Conservation (phyloP, 2,797 vertebrate species). For the Hirundo rustica region DNA sequence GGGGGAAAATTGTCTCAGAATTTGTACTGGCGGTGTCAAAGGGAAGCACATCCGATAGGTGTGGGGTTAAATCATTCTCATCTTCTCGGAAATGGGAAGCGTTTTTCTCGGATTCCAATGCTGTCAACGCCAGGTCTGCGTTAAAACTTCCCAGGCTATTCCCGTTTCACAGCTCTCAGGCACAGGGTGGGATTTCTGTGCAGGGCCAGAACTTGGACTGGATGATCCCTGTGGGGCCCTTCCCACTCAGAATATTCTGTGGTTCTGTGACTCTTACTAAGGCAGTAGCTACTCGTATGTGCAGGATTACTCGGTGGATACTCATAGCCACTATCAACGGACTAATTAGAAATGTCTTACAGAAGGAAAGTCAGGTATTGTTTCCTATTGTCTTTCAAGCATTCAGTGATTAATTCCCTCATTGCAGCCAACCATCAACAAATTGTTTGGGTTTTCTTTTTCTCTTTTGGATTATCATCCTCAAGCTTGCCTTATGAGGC, state of each 20-base stretch:
- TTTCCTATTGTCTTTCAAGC: neutral
- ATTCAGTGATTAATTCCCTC: neutral
- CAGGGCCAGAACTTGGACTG: neutral
- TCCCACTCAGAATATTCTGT: neutral
- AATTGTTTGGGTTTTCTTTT: neutral
- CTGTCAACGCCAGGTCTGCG: no score
- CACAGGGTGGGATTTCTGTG: neutral
- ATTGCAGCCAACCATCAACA: neutral
- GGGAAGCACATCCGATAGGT: fast-evolving
- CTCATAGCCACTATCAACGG: neutral
- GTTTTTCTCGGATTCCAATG: neutral
- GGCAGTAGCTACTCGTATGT: fast-evolving
- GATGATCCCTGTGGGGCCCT: neutral
- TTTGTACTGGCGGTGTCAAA: neutral
- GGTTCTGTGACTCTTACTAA: fast-evolving
- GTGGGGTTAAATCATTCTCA: neutral
- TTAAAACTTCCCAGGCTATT: neutral
- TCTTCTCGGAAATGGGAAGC: fast-evolving
- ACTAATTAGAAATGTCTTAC: neutral
- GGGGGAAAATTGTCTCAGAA: neutral
- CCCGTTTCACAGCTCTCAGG: no score
- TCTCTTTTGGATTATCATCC: neutral
- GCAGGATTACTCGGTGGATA: neutral
- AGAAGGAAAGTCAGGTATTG: neutral
- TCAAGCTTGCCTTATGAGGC: neutral